Evolutionary conservation across 2,113 vertebrate species (phyloP), one percentile per base, ranked within the genome.

Genomic region (Balaeniceps rex): DNA sequence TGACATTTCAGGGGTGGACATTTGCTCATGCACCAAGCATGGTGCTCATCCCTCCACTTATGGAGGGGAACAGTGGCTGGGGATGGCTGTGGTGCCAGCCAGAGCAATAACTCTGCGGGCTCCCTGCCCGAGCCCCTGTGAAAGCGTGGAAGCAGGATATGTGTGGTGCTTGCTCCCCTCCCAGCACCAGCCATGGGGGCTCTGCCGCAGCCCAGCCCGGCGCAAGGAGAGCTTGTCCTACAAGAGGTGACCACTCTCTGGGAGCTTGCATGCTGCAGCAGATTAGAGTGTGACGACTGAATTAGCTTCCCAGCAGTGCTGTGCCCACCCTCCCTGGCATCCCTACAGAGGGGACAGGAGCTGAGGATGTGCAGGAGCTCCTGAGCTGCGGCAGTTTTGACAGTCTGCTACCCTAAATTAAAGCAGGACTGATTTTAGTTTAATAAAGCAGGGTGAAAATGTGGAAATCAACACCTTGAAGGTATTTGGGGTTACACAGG

Each of bases 111-210:
- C 13, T 16, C 65, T 28, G 44, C 1, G 2, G 26, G 28, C 1
- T 68, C 29, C 55, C 33, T 57, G 71, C 54, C 71, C 0, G 2
- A 69, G 34, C 21, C 72, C 60, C 79, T 57, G 21, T 0, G 4
- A 66, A n/a, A 42, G 34, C 1, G 0, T 0, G 4, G 61, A 31
- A 52, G 61, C 38, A 52, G 44, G 28, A n/a, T 31, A 22, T 0
- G 1, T 28, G n/a, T 2, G 7, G 16, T 33, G 11, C 25, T 16
- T 3, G 7, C 19, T 70, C 51, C 26, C 12, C 8, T 36, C 63
- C 68, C 38, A 36, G 80, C 36, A 58, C 25, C 0, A 0, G 28
- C 86, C 54, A 9, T 12, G 40, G 75, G 38, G 68, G 19, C 55
- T 57, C 19, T 49, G 61, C n/a, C 2, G 5, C 42, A 68, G 42